Conservation (phyloP, 2,888 invertebrate species). For the Lumbricus terrestris region DNA sequence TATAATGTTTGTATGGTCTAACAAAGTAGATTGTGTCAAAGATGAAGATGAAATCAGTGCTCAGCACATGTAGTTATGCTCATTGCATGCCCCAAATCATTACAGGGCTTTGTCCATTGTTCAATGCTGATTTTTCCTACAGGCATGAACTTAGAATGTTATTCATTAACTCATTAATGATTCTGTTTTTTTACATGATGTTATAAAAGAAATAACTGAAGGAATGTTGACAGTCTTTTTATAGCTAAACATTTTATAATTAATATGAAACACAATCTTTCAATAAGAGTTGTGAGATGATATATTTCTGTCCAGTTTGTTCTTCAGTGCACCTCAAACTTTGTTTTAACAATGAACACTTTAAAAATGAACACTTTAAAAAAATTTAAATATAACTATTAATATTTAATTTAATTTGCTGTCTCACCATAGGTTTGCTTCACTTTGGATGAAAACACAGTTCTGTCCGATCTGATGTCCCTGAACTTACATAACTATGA, state of each 20-base stretch:
- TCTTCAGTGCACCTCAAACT: neutral
- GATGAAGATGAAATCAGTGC: neutral
- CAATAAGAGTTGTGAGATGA: neutral
- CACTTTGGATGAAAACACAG: slow-evolving; percentile 88
- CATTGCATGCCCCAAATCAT: neutral
- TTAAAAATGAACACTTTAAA: neutral
- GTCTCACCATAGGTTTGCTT: slow-evolving; percentile 73
- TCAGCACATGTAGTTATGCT: neutral
- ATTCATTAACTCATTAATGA: neutral
- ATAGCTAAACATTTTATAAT: neutral
- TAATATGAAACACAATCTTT: neutral
- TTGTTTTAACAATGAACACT: too few relatives aligned
- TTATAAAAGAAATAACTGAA: neutral
- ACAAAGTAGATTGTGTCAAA: neutral
- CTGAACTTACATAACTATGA: slow-evolving; percentile 93
- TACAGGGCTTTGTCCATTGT: neutral
- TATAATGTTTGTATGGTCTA: neutral
- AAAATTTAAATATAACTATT: neutral
- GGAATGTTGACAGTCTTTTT: neutral
- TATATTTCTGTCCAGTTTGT: neutral
- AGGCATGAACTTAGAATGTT: neutral
- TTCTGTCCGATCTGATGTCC: slow-evolving; percentile 84
- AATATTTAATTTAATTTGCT: neutral
- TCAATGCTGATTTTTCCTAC: neutral
- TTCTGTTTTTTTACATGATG: neutral